Evolutionary conservation across 2,113 vertebrate genomes (phyloP), one percentile per base, ranked within the genome.

Genomic region (Tetrax tetrax): DNA sequence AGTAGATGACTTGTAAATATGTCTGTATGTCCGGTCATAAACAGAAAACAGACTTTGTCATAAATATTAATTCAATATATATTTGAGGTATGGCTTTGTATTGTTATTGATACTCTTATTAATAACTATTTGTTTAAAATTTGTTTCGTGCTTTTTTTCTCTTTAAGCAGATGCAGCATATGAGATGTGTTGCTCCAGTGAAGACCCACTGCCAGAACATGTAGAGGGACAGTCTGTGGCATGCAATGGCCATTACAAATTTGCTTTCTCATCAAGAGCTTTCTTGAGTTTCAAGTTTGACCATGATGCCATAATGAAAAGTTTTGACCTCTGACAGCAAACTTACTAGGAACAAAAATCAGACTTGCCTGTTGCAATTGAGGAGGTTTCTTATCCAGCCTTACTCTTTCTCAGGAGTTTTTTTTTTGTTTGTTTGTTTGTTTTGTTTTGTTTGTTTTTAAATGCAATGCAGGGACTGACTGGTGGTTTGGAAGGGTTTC

Each of bases 241-340:
- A 57, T 98, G 98, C 94, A 98, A 98, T 68, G 98, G 98, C 91
- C 98, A 98, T 89, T 97, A 93, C 82, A 98, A 98, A 77, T 97
- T 97, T 43, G 90, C 97, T 41, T 97, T 98, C 66, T 99, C 99
- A 80, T 99, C 99, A 61, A 98, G 97, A 97, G 97, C 99, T 87
- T 99, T 99, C 97, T 98, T 99, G 96, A 99, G 98, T 96, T 99
- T 99, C 97, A 99, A 98, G 97, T 99, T 99, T 89, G 99, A 99
- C 97, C 98, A 98, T 91, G 99, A 99, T 78, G 99, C 99, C 96
- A 99, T 99, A 97, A 99, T 99, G 99, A 99, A 98, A 96, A 99
- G 97, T 98, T 99, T 99, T 92, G 98, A 99, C 95, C 98, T 98
- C 95, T 99, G 97, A 99, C 74, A 86, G 76, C 92, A 92, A 29